Percentiles rank a stretch among this genome's conserved stretches.
Conservation (phyloP, 2,797 vertebrate species). For the Sebastes iracundus region DNA sequence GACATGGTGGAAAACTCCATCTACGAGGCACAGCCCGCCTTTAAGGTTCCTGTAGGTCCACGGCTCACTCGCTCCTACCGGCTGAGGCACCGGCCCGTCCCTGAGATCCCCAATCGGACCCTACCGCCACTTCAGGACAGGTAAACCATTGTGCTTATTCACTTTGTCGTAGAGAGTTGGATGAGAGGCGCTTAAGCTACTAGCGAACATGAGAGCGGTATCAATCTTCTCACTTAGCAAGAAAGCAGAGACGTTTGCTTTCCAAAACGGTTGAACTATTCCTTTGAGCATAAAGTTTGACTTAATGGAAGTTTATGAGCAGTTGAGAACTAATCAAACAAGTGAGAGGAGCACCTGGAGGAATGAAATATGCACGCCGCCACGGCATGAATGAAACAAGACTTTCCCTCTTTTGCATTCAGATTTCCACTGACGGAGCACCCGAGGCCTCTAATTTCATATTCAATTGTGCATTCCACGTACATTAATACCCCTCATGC, state of each 20-base stretch:
- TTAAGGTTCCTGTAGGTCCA: slow-evolving; percentile 19
- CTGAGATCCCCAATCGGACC: slow-evolving; percentile 84
- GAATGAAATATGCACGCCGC: background rate
- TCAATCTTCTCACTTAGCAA: background rate
- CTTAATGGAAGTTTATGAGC: slow-evolving; percentile 11
- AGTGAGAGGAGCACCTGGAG: background rate
- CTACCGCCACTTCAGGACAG: slow-evolving; percentile 71
- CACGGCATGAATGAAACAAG: background rate
- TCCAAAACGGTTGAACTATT: background rate
- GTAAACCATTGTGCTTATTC: slow-evolving; percentile 66
- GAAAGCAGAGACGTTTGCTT: background rate
- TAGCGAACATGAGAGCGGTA: background rate
- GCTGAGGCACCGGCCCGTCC: slow-evolving; percentile 92
- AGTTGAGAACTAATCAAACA: slow-evolving; percentile 14
- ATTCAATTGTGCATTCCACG: background rate
- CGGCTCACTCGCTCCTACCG: slow-evolving; percentile 84
- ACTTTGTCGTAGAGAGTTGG: background rate
- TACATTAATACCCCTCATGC: background rate
- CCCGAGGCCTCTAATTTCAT: background rate
- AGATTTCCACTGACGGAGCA: background rate
- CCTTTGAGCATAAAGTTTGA: slow-evolving; percentile 11
- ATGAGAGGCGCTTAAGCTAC: background rate
- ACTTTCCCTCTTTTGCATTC: background rate
- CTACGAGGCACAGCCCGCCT: slow-evolving; percentile 73
- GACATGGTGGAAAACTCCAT: slow-evolving; percentile 93